Evolutionary conservation across 2,888 invertebrate species (phyloP), one percentile per base, ranked within the genome.

Genomic region (Bursaphelenchus okinawaensis): DNA sequence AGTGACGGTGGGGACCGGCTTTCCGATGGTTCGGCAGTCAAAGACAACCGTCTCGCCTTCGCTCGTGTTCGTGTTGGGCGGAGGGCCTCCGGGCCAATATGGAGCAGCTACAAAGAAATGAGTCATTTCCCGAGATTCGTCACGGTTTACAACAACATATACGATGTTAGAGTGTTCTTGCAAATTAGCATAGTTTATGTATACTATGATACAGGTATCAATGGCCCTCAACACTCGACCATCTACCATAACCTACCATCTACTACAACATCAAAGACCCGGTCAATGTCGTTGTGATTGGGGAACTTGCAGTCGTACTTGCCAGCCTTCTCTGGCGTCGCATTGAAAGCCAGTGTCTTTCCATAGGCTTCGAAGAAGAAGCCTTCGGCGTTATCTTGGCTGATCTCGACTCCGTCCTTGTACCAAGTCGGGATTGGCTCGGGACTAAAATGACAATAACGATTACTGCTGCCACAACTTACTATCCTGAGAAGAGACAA

Each of bases 11-110:
- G 96, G 96, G 70, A 89, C 88, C 0, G 98, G 98, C 4, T 89
- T 89, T 66, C 94, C 96, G 63, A 88, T 88, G 0, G 95, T 96
- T 75, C 89, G 88, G 84, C 98, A 98, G 67, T 87, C 86, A 83
- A 98, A 93, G 75, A 88, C 88, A 0, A 91, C 91, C 0, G 89
- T 89, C 84, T 95, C 95, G 67, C 91, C 93, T 84, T 95, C 94
- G 24, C 94, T 92, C 23, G 90, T 90, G 82, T 91, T 92, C 70
- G 89, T 88, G 76, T 90, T 88, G 82, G 92, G 89, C 0, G 96
- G 96, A 83, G 93, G 92, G 22, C 72, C 79, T 31, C 82, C 79
- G 57, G 79, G 90, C 87, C 96, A 98, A 84, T 90, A 93, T 0
- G 96, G 96, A 4, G 82, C 82, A 52, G 86, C 86, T 86, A 71